Evolutionary conservation across 2,113 vertebrate genomes (phyloP).

Genomic region (Vulpes vulpes): DNA sequence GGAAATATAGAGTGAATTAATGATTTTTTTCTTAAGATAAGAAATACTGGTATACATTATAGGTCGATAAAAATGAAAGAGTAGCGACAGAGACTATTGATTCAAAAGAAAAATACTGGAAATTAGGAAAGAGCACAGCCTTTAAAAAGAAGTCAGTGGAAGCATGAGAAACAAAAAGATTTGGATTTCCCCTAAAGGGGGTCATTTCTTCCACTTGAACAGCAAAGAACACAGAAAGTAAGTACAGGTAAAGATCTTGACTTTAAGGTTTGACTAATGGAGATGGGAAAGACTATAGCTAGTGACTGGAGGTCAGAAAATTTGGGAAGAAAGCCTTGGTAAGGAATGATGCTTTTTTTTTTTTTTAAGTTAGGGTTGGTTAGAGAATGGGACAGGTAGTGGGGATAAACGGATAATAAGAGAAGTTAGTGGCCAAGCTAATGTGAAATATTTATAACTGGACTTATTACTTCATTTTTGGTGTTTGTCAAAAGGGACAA

Average conservation of each 20-base stretch:
- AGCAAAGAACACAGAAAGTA: background rate
- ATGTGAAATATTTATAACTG: background rate
- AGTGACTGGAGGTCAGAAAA: background rate
- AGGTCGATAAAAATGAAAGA: background rate
- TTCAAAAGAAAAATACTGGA: background rate
- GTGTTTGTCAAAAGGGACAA: background rate
- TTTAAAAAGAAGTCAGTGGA: conserved; percentile 3
- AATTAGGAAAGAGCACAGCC: background rate
- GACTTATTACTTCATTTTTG: background rate
- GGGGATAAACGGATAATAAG: background rate
- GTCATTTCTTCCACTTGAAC: background rate
- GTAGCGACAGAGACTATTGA: background rate
- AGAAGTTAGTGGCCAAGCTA: background rate
- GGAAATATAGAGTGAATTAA: background rate
- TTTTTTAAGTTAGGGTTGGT: background rate
- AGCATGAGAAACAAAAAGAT: background rate
- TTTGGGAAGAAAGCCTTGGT: background rate
- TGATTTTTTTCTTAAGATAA: background rate
- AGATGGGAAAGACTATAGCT: background rate
- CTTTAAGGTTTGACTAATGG: background rate
- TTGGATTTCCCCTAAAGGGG: background rate
- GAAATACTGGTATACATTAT: background rate
- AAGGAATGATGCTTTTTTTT: background rate
- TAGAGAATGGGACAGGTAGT: background rate
- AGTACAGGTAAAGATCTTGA: background rate